A percentile compares a stretch with the other conserved stretches of the same genome.
These are phyloP conservation scores for Euthynnus affinis DNA, from an alignment of 2,797 vertebrate species.

Conservation along the genomic window DNA sequence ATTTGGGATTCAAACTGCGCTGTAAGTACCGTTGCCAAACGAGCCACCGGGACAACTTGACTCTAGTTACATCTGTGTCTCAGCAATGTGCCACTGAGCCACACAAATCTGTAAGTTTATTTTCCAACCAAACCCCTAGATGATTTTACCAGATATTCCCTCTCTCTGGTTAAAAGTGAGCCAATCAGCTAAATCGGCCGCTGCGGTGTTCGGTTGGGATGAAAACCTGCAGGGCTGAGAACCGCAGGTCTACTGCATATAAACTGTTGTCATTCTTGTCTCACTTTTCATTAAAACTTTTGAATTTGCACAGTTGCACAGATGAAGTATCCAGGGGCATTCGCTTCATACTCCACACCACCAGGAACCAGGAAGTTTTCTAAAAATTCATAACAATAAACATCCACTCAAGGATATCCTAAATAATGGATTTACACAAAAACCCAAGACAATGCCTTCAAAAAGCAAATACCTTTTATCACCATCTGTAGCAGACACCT, in stretches of 20 bases:
- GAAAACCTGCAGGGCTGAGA: conserved; percentile 32
- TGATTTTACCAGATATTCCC: conserved; percentile 39
- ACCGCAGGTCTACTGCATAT: conserved; percentile 20
- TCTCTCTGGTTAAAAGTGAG: conserved; percentile 47
- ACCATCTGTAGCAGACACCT: conserved; percentile 82
- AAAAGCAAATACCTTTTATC: conserved; percentile 83
- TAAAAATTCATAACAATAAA: conserved; percentile 80
- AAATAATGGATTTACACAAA: conserved; percentile 83
- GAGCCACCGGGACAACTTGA: conserved; percentile 40
- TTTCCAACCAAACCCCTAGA: conserved; percentile 35
- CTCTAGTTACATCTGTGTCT: conserved; percentile 31
- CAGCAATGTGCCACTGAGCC: conserved; percentile 18
- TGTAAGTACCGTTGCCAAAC: conserved; percentile 32
- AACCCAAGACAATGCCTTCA: conserved; percentile 82
- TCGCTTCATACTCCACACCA: conserved; percentile 47
- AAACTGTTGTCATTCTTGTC: conserved; percentile 55
- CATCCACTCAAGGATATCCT: conserved; percentile 74
- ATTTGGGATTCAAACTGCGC: conserved; percentile 39
- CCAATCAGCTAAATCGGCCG: conserved; percentile 40
- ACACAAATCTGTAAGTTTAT: conserved; percentile 24
- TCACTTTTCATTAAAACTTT: conserved; percentile 77
- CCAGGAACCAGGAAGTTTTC: conserved; percentile 72
- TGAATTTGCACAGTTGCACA: conserved; percentile 56
- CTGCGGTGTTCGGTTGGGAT: conserved; percentile 18
- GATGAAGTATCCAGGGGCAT: conserved; percentile 53